phyloP scores from a whole-genome alignment of 2,113 vertebrate genomes.

The Osmerus eperlanus region DNA sequence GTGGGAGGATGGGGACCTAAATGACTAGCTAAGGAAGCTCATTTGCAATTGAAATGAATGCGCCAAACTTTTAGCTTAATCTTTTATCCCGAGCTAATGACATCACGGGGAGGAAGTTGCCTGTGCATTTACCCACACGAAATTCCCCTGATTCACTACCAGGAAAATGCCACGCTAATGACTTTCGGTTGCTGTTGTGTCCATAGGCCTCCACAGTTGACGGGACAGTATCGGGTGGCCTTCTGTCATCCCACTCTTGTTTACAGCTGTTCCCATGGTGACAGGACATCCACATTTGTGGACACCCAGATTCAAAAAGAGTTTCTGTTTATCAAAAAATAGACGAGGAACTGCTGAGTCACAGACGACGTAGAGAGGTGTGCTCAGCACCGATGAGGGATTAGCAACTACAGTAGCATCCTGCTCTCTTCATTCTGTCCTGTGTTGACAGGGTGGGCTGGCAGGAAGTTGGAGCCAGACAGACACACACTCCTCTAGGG shows the following conservation, averaged over 20 bases:
- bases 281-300: neutral
- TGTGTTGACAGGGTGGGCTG: too few species aligned
- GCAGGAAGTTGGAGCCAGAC: too few species aligned
- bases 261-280: neutral
- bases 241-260: neutral
- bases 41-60: conserved; percentile 55
- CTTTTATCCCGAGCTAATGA: conserved; percentile 33
- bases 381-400: too few species aligned
- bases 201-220: neutral
- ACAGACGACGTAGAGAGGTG: too few species aligned
- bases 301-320: neutral
- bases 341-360: too few species aligned
- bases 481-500: too few species aligned
- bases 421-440: too few species aligned
- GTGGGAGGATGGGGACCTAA: conserved; percentile 31
- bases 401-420: too few species aligned
- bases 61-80: conserved; percentile 32
- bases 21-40: conserved; percentile 24
- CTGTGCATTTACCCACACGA: neutral
- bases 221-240: neutral
- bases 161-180: conserved; percentile 5
- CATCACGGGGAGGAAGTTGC: conserved; percentile 27
- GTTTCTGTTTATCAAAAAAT: too few species aligned
- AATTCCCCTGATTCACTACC: conserved; percentile 8
- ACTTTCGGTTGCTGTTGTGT: too few species aligned